Evolutionary conservation across 1,140 invertebrate genomes (phyloP).

Genomic region (Probaryconus sp.): DNA sequence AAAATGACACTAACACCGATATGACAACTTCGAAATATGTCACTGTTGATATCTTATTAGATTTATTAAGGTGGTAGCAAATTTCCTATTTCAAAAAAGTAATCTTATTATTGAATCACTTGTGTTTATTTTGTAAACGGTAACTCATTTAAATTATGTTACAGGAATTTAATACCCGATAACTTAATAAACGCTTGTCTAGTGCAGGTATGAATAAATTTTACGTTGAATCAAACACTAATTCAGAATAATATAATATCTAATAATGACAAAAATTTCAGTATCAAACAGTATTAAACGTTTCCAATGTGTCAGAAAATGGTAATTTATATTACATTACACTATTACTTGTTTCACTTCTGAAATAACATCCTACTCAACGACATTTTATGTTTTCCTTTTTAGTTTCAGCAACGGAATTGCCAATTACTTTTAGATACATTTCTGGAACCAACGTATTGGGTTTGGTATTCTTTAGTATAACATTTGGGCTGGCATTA

Average conservation of each 20-base stretch:
- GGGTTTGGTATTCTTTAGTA: conserved; percentile 80
- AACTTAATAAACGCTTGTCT: conserved; percentile 82
- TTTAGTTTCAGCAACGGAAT: conserved; percentile 70
- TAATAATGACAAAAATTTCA: too few relatives aligned
- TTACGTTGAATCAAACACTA: neutral
- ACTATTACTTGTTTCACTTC: conserved; percentile 1
- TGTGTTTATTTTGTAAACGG: too few relatives aligned
- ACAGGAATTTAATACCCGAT: conserved; percentile 83
- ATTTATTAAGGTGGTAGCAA: conserved; percentile 94
- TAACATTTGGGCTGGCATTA: conserved; percentile 79
- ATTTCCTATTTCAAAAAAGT: conserved; percentile 21
- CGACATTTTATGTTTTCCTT: conserved; percentile 8
- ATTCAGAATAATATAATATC: neutral
- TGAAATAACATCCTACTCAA: too few relatives aligned
- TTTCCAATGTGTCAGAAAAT: conserved; percentile 27
- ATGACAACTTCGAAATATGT: conserved; percentile 82
- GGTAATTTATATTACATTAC: conserved; percentile 20
- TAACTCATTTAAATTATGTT: too few relatives aligned
- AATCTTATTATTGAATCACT: too few relatives aligned
- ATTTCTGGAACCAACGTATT: conserved; percentile 79
- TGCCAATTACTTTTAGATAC: conserved; percentile 73
- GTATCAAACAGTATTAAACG: conserved; percentile 71
- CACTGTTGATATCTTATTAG: conserved; percentile 94
- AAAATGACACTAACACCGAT: conserved; percentile 43
- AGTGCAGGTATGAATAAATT: conserved; percentile 72